Base-by-base conservation (phyloP, 1,140 invertebrate genomes). In the Drosophila quadrilineata region DNA sequence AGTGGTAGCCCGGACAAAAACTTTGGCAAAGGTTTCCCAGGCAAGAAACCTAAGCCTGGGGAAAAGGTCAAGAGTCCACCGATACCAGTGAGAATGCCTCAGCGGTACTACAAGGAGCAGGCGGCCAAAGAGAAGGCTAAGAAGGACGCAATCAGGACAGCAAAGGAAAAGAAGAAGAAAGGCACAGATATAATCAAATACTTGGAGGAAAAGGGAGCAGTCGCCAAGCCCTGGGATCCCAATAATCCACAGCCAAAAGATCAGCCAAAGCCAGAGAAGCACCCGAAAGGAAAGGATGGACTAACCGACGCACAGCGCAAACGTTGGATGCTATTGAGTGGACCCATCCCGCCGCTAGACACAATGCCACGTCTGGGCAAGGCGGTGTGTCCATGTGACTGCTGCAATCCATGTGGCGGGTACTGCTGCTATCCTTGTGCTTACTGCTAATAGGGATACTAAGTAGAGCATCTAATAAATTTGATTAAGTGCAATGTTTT, bases 271-370 rank as follows among this genome's bases (percentile, higher is more conserved):
- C 28, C 29, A 3, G 28, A 26, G n/a, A n/a, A n/a, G n/a, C n/a
- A 9, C 64, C 45, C 10, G 35, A 29, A 36, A 0, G 66, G 50
- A 0, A 6, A 43, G 0, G 66, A 69, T 38, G 66, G 58, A 17
- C 45, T 69, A 0, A 64, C 66, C 43, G 52, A 57, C 9, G 50
- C 16, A 4, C 59, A 69, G n/a, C 62, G 62, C 6, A 36, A 6
- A 12, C 67, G 53, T n/a, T 36, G 40, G 0, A 3, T 22, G 0
- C 48, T 70, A 0, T 12, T 12, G 5, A 16, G 17, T 24, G 16
- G 6, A 6, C 41, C 48, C 10, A 22, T 58, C 1, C 67, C 67
- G 2, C 67, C 67, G 6, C 28, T 70, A 0, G 62, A 64, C 9
- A 6, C 8, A 3, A 65, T 70, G 36, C 45, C 43, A 0, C 52